Conservation (phyloP, 2,113 vertebrate species). For the Gymnorhina tibicen region DNA sequence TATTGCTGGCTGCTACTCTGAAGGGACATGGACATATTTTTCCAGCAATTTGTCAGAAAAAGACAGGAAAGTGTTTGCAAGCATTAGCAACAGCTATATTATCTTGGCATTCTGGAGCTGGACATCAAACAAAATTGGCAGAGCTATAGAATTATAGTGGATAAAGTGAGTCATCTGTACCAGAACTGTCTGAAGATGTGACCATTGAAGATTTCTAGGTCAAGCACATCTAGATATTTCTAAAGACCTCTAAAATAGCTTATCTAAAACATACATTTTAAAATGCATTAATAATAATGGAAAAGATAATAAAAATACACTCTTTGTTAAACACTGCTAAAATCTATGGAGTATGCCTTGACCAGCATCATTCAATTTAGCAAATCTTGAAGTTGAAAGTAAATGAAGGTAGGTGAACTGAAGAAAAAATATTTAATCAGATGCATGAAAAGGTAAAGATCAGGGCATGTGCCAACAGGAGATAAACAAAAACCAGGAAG, state of each 20-base stretch:
- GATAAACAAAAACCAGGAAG: neutral
- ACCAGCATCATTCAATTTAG: neutral
- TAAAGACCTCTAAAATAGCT: neutral
- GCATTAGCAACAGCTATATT: neutral
- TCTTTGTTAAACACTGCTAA: neutral
- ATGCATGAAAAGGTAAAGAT: neutral
- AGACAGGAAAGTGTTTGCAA: neutral
- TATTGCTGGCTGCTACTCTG: neutral
- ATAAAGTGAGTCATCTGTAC: neutral
- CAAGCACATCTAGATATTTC: neutral
- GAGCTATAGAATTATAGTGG: neutral
- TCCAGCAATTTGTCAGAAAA: constrained; percentile 12
- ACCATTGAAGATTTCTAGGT: neutral
- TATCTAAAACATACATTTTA: neutral
- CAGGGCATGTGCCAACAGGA: accelerated
- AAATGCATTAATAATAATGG: neutral
- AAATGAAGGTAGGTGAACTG: neutral
- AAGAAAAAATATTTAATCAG: neutral
- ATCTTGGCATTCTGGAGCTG: neutral
- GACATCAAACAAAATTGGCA: neutral
- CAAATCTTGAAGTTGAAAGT: neutral
- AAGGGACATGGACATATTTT: neutral
- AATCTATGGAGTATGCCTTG: neutral
- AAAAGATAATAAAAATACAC: neutral
- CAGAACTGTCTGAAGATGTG: neutral